These are phyloP conservation scores for Graphium colonna DNA, from an alignment of 2,888 invertebrate genomes.

Conservation along the genomic window DNA sequence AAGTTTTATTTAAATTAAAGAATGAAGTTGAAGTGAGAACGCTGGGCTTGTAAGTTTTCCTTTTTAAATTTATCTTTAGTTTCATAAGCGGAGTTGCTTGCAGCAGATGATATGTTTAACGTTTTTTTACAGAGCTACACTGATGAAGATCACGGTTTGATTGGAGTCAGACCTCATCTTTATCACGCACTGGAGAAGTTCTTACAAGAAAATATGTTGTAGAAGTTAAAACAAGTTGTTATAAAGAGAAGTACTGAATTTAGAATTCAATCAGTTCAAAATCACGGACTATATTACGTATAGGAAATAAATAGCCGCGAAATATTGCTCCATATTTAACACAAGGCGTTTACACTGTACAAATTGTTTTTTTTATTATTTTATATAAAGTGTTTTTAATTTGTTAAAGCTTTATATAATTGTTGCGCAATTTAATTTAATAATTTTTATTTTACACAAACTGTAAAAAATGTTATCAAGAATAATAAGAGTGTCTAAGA, in stretches of 20 bases:
- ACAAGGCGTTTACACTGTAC: not conserved
- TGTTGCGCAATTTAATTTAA: not conserved
- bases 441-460: not conserved
- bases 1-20: too few relatives aligned
- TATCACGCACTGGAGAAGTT: conserved; percentile 94
- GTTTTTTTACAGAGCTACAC: conserved; percentile 89
- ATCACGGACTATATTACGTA: not conserved
- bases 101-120: conserved; percentile 23
- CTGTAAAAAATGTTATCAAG: not conserved
- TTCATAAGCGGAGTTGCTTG: not conserved
- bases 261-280: too few relatives aligned
- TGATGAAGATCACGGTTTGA: conserved; percentile 94
- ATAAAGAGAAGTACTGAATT: not conserved
- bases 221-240: conserved; percentile 26
- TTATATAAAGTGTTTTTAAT: not conserved
- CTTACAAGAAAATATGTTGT: conserved; percentile 74
- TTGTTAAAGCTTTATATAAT: not conserved
- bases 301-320: not conserved
- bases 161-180: conserved; percentile 90
- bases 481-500: not conserved
- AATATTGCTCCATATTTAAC: not conserved
- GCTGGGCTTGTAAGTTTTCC: too few relatives aligned
- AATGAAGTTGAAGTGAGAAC: too few relatives aligned
- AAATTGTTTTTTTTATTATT: not conserved
- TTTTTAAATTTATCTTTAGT: too few relatives aligned